Conservation (phyloP, 92 coral and sea anemone species). For the Porites rus region DNA sequence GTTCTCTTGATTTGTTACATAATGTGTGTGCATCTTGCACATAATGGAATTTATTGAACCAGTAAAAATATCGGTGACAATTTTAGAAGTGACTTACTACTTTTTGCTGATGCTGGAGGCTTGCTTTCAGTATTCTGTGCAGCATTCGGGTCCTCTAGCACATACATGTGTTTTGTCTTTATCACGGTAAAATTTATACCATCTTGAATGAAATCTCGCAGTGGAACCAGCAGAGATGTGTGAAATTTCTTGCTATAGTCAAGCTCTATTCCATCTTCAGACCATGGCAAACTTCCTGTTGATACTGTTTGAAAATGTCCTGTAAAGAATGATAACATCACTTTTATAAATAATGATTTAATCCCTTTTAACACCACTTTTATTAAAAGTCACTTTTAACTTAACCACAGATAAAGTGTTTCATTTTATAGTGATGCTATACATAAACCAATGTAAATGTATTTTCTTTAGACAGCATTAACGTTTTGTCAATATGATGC, state of each 20-base stretch:
- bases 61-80: not conserved
- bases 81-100: constrained; percentile 40
- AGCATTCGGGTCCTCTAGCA: constrained; percentile 92
- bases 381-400: not conserved
- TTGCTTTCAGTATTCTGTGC: constrained; percentile 48
- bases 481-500: no score
- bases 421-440: no score
- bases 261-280: constrained; percentile 82
- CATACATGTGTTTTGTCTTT: constrained; percentile 90
- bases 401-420: not conserved
- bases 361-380: no score
- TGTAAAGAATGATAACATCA: not conserved
- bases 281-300: constrained; percentile 84
- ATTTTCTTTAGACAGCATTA: no score
- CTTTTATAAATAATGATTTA: not conserved
- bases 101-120: constrained; percentile 44
- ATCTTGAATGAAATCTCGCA: constrained; percentile 78
- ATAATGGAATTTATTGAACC: no score
- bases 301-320: constrained; percentile 61
- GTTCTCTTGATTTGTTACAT: no score
- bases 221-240: constrained; percentile 63
- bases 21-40: no score
- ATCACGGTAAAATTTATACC: constrained; percentile 83
- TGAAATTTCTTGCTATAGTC: constrained; percentile 77
- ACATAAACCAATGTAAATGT: no score